These are phyloP conservation scores for Anoplolepis gracilipes DNA, from an alignment of 1,140 invertebrate genomes.

Conservation along the genomic window DNA sequence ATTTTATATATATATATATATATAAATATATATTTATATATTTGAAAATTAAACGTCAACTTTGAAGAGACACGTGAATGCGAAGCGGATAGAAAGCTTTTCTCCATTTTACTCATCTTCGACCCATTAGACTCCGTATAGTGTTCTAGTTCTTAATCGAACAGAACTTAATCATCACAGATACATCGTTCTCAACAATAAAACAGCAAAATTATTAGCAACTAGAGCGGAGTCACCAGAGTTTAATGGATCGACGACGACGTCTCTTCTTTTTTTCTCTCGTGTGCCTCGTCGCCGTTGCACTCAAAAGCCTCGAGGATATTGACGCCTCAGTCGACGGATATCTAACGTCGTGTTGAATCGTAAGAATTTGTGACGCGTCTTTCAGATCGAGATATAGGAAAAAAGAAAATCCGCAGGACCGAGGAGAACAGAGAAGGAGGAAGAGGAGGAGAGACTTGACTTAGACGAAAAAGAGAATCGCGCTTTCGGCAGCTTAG, in stretches of 20 bases:
- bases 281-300: neutral
- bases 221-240: constrained; percentile 30
- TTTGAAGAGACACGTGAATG: neutral
- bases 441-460: constrained; percentile 54
- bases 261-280: constrained; percentile 6
- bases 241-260: constrained; percentile 26
- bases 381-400: constrained; percentile 16
- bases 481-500: constrained; percentile 85
- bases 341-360: neutral
- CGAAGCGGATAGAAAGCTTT: constrained; percentile 14
- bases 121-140: constrained; percentile 15
- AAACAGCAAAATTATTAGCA: constrained; percentile 39
- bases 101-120: constrained; percentile 6
- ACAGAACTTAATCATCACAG: constrained; percentile 55
- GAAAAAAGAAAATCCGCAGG: neutral
- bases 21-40: neutral
- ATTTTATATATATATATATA: neutral
- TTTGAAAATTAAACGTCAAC: neutral
- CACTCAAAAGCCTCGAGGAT: constrained; percentile 27
- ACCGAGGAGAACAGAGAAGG: constrained; percentile 36
- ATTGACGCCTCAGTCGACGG: neutral
- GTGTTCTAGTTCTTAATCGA: constrained; percentile 11
- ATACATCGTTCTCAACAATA: constrained; percentile 41
- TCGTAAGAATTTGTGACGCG: constrained; percentile 46
- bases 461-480: constrained; percentile 80